Evolutionary conservation across 2,888 invertebrate genomes (phyloP).

Genomic region (Rhaphigaster nebulosa): DNA sequence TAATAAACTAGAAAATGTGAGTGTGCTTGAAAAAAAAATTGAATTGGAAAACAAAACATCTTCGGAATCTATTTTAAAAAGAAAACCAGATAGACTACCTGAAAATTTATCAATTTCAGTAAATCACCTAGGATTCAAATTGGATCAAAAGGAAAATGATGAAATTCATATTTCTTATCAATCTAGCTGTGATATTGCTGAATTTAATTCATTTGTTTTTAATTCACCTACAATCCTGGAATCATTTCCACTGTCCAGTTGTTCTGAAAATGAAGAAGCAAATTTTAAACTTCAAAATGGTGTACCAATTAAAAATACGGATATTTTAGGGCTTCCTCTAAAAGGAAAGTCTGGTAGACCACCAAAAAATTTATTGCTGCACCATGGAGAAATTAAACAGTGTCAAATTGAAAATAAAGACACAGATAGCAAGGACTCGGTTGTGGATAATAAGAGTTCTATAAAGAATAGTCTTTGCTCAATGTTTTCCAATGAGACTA

Average conservation of each 20-base stretch:
- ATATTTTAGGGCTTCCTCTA: background rate
- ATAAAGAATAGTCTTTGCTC: background rate
- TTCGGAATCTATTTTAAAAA: background rate
- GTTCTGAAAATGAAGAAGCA: background rate
- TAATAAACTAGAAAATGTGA: background rate
- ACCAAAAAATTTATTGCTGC: background rate
- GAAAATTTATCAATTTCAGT: background rate
- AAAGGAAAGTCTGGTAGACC: constrained; percentile 38
- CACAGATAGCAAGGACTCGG: background rate
- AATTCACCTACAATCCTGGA: background rate
- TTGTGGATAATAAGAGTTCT: background rate
- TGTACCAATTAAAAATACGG: background rate
- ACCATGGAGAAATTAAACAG: background rate
- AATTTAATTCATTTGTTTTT: background rate
- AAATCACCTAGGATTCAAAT: background rate
- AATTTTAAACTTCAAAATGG: background rate
- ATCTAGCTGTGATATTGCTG: background rate
- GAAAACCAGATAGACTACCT: constrained; percentile 1
- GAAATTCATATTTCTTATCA: background rate
- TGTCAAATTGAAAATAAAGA: background rate
- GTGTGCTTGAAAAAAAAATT: background rate
- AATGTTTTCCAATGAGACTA: background rate
- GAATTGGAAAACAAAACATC: background rate
- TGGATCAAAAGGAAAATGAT: background rate
- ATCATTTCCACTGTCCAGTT: background rate